Conservation (phyloP, 2,888 invertebrate genomes). For the Drosophila trichaetosa region DNA sequence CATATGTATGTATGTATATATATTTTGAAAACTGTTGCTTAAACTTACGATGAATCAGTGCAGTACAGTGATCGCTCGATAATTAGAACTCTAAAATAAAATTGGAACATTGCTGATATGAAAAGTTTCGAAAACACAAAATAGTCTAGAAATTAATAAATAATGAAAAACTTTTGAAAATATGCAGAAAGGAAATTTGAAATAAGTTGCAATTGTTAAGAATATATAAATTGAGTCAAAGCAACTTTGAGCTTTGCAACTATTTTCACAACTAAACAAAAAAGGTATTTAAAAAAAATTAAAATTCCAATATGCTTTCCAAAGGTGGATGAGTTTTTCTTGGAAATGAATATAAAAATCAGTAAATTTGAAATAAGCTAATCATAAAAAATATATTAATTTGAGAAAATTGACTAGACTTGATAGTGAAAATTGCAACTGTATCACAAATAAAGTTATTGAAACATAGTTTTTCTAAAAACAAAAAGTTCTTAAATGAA, state of each 20-base stretch:
- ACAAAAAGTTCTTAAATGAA: too few species aligned
- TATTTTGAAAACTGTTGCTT: background rate
- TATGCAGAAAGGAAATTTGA: too few species aligned
- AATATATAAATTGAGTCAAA: too few species aligned
- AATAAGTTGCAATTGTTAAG: too few species aligned
- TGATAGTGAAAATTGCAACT: too few species aligned
- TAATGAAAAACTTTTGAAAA: too few species aligned
- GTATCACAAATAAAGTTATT: too few species aligned
- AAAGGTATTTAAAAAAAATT: too few species aligned
- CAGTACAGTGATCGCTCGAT: conserved; percentile 2
- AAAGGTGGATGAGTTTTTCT: background rate
- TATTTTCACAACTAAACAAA: too few species aligned
- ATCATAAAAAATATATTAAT: background rate
- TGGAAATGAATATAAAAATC: background rate
- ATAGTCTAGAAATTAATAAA: background rate
- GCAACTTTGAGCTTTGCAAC: too few species aligned
- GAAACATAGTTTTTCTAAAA: too few species aligned
- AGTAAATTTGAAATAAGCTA: background rate
- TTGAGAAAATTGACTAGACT: background rate
- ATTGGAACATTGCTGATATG: background rate
- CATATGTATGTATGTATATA: background rate
- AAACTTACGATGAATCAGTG: conserved; percentile 12
- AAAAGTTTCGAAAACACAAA: background rate
- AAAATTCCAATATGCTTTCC: too few species aligned
- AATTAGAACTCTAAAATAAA: conserved; percentile 1